Conservation (phyloP, 2,888 invertebrate species). For the Anodontia alba region DNA sequence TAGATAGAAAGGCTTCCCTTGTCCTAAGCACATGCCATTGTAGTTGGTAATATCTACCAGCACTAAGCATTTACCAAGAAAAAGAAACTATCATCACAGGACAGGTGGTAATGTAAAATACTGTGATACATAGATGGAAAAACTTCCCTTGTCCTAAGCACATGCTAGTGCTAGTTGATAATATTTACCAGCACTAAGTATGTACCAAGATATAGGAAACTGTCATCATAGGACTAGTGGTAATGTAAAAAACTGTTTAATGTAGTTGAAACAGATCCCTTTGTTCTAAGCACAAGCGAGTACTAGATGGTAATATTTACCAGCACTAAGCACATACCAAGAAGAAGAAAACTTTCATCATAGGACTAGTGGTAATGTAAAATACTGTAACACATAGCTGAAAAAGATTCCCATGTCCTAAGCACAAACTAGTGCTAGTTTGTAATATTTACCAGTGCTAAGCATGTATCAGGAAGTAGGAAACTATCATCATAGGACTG, state of each 20-base stretch:
- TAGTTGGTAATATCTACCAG: too few species aligned
- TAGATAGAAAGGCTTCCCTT: neutral
- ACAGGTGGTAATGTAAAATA: neutral
- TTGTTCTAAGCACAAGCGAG: neutral
- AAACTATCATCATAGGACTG: too few species aligned
- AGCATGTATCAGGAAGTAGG: too few species aligned
- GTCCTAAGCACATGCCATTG: neutral
- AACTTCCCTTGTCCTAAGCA: neutral
- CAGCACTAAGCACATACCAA: too few species aligned
- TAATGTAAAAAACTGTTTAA: neutral
- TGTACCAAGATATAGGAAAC: too few species aligned
- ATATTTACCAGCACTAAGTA: too few species aligned
- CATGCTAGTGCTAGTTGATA: neutral
- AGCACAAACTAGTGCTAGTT: neutral
- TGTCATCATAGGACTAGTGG: neutral
- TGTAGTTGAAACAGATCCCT: neutral
- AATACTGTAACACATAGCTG: neutral
- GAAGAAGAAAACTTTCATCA: too few species aligned
- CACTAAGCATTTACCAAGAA: neutral
- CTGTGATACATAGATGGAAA: neutral
- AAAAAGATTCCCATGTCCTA: neutral
- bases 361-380: too few species aligned
- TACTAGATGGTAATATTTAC: too few species aligned
- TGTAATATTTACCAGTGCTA: neutral
- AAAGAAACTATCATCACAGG: neutral